Evolutionary conservation across 1,140 invertebrate genomes (phyloP), one percentile per base, ranked within the genome.

Genomic region (Myzus persicae): DNA sequence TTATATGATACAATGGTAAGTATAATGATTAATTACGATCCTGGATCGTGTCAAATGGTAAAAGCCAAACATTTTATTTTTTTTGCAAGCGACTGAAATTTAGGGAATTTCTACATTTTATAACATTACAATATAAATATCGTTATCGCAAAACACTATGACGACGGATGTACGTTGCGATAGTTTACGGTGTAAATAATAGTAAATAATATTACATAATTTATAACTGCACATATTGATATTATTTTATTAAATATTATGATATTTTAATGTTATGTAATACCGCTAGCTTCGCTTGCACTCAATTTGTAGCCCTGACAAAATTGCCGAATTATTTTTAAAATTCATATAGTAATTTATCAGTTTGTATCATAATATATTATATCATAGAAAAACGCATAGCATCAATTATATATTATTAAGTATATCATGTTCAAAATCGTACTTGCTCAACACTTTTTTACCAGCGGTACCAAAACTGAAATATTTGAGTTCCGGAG

Each of bases 371-470:
- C 6, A 44, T 44, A 7, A n/a, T n/a, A n/a, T n/a, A n/a, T n/a
- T 44, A 44, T 44, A 44, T 44, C 14, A 44, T 44, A 5, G 11
- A 22, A 40, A 59, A 40, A 90, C n/a, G 40, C 26, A 90, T 38
- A 51, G 48, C 5, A 51, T 51, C 3, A 24, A 51, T 20, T 2
- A 31, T 67, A 76, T 54, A 54, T 54, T 8, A 26, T 67, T 24
- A n/a, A n/a, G n/a, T n/a, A 5, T 76, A 76, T 76, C 31, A 76
- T 20, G 87, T 91, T 7, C 22, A 42, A 82, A 54, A 46, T 48
- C 91, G 81, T 93, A 93, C 91, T 54, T 93, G 91, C 91, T 93
- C 46, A 93, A 93, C 24, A 93, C 76, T 93, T 93, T 93, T 93
- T 93, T 93, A 85, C 91, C 91, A 48, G 91, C 91, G 2, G 91